Base-by-base conservation (phyloP, 2,888 invertebrate species). In the Julus scandinavius region DNA sequence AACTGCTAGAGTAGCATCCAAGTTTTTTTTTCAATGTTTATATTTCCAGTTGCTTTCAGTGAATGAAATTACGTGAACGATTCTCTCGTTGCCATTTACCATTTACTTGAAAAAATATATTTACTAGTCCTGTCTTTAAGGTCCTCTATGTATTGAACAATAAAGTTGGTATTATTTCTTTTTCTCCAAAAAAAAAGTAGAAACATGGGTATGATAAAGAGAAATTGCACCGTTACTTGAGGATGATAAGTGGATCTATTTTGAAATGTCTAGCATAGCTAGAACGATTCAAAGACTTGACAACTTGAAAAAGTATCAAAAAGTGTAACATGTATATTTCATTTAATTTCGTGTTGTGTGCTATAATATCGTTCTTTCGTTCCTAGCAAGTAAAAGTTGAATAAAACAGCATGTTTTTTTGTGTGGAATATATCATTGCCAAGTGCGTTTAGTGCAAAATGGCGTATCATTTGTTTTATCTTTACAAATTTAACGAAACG, bases 21-120 rank as follows among this genome's bases (percentile, higher is more conserved):
- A 80, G 38, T 38, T 80, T 45, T 80, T 80, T 38, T n/a, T n/a
- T n/a, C 80, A 80, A 80, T 80, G 80, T 80, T 80, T 80, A 80
- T 80, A 80, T 80, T 80, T 80, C 38, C 80, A 80, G 80, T 80
- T 80, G 80, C 80, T 80, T 80, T 80, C 38, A 80, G 80, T 80
- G 80, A 38, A 80, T 80, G 80, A 80, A 80, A 80, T 80, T 80
- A 80, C 80, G 7, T 38, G 80, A 80, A 38, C 80, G 38, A 80
- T 80, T 80, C 38, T 80, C 20, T 29, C 80, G 9, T 38, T 80
- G 80, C 80, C 38, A 80, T 80, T 80, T 80, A 80, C 80, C 80
- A 80, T 80, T 80, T 29, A 38, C 29, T 80, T 80, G 80, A 80
- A 80, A 38, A 80, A 45, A 45, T 45, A 11, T 80, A 38, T 80